Conservation (phyloP, 1,140 invertebrate species). For the Drosophila parabipectinata region DNA sequence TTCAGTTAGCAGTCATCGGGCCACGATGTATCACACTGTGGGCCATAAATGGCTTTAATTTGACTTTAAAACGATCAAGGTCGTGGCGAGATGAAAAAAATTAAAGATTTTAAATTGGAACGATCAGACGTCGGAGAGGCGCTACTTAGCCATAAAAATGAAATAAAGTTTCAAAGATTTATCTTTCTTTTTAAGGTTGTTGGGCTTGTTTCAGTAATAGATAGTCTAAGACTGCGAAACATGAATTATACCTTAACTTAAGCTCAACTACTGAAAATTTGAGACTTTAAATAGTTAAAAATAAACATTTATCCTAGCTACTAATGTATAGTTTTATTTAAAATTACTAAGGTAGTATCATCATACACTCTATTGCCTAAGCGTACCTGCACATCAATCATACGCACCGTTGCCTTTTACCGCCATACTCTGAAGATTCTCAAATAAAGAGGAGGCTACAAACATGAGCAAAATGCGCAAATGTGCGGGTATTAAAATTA, state of each 20-base stretch:
- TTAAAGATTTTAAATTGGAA: constrained; percentile 49
- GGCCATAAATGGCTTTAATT: constrained; percentile 77
- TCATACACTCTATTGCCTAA: not conserved
- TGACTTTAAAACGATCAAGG: constrained; percentile 57
- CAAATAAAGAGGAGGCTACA: constrained; percentile 13
- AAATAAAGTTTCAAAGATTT: constrained; percentile 23
- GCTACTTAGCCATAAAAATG: constrained; percentile 31
- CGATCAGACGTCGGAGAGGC: constrained; percentile 29
- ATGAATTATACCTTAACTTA: too few species aligned
- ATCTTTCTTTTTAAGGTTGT: constrained; percentile 17
- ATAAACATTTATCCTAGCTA: too few species aligned
- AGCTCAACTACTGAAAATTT: too few species aligned
- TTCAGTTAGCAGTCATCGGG: constrained; percentile 62
- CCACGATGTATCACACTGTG: constrained; percentile 58
- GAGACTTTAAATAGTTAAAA: too few species aligned
- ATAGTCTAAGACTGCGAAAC: too few species aligned
- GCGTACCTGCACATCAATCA: not conserved
- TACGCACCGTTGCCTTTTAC: constrained; percentile 7
- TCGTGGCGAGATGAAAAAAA: constrained; percentile 35
- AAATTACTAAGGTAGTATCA: too few species aligned
- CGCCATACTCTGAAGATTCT: constrained; percentile 1
- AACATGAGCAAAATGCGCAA: constrained; percentile 1
- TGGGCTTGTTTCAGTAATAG: not conserved
- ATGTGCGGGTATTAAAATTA: constrained; percentile 14
- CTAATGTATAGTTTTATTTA: too few species aligned